These are phyloP conservation scores for Thunnus thynnus DNA, from an alignment of 2,113 vertebrate genomes.

Conservation along the genomic window DNA sequence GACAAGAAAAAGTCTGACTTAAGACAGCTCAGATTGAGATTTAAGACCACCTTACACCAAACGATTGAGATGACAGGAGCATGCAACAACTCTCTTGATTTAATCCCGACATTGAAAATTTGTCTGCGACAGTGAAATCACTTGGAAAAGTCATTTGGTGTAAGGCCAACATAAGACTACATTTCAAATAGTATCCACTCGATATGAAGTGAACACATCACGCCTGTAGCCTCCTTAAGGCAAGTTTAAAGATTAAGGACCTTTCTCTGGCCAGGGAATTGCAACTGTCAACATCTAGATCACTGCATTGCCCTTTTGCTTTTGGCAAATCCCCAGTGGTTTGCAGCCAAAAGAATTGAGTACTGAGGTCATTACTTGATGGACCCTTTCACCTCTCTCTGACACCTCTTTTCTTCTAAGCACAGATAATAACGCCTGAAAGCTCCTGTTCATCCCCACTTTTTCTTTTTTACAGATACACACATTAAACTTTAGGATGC, in stretches of 20 bases:
- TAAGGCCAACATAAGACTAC: neutral
- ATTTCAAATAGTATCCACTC: neutral
- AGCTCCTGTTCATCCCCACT: neutral
- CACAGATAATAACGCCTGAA: slow-evolving; percentile 7
- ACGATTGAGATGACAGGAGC: no score
- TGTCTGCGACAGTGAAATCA: no score
- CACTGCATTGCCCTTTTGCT: slow-evolving; percentile 4
- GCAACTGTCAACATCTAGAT: neutral
- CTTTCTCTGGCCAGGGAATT: neutral
- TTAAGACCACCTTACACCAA: no score
- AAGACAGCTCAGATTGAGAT: no score
- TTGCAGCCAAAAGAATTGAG: slow-evolving; percentile 3
- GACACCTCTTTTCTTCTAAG: slow-evolving; percentile 25
- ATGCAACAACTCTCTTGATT: no score
- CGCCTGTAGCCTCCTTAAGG: neutral
- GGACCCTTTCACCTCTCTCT: slow-evolving; percentile 22
- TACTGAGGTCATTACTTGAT: neutral
- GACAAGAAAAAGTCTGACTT: no score
- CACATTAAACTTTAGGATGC: neutral
- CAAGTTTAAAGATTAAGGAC: neutral
- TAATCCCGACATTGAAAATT: no score
- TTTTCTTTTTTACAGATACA: slow-evolving; percentile 24
- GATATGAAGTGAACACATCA: neutral
- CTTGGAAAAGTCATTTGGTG: no score
- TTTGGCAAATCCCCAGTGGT: slow-evolving; percentile 22